Percentiles rank a stretch among this genome's conserved stretches.
phyloP scores from a whole-genome alignment of 1,140 invertebrate genomes.

The Cotesia glomerata region DNA sequence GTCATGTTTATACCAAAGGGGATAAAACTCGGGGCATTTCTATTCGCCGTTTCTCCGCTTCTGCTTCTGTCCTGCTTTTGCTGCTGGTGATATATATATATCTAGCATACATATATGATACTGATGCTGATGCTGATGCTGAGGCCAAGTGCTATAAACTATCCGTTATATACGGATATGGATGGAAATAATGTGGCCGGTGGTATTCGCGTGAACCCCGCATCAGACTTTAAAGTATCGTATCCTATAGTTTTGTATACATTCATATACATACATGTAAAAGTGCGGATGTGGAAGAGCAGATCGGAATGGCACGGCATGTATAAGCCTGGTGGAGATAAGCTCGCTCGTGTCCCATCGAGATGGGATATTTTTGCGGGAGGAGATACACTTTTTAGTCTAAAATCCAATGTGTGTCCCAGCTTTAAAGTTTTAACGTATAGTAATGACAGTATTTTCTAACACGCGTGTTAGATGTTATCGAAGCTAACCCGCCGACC shows the following conservation, averaged over 20 bases:
- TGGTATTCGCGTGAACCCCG: conserved; percentile 1
- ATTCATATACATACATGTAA: neutral
- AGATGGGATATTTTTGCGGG: neutral
- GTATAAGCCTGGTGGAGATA: conserved; percentile 1
- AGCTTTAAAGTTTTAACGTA: neutral
- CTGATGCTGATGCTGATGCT: conserved; percentile 1
- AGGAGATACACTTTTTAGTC: neutral
- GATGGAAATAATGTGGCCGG: conserved; percentile 26
- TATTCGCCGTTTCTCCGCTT: conserved; percentile 37
- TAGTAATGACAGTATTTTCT: neutral
- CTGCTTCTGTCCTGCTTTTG: conserved; percentile 12
- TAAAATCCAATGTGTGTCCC: neutral
- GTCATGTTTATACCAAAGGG: conserved; percentile 55
- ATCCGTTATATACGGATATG: conserved; percentile 47
- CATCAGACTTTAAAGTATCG: neutral
- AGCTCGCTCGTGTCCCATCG: neutral
- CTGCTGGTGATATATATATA: too few relatives aligned
- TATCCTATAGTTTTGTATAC: neutral
- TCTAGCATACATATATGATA: conserved; percentile 5
- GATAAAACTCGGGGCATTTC: conserved; percentile 44
- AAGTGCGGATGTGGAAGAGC: conserved; percentile 2
- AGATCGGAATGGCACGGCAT: conserved; percentile 6
- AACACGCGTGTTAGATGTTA: neutral
- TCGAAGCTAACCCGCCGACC: neutral
- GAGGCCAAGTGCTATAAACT: conserved; percentile 41